Evolutionary conservation across 2,797 vertebrate genomes (phyloP).

Genomic region (Notoglanidium macrostoma): DNA sequence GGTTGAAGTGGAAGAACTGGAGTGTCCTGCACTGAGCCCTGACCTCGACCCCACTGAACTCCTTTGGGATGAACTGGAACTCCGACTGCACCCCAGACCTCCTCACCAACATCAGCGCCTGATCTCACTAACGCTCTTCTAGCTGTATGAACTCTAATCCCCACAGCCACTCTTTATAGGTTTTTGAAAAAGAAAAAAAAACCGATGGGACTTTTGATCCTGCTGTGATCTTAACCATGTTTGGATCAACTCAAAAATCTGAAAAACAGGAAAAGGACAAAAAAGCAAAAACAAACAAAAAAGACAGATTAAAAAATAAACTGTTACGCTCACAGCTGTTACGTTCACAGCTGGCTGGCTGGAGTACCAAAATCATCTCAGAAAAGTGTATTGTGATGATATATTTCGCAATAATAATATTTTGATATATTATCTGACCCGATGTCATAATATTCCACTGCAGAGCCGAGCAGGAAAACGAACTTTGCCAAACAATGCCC

Average conservation of each 20-base stretch:
- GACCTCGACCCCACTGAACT: neutral
- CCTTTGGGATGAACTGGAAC: neutral
- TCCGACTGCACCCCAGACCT: neutral
- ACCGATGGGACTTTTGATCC: neutral
- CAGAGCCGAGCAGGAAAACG: too few species aligned
- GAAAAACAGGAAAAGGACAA: neutral
- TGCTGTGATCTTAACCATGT: neutral
- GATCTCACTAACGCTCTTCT: neutral
- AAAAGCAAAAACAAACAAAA: neutral
- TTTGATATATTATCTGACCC: neutral
- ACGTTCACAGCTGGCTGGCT: too few species aligned
- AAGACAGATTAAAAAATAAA: neutral
- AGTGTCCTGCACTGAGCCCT: neutral
- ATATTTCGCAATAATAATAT: neutral
- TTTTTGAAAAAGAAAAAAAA: too few species aligned
- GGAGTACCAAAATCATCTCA: neutral
- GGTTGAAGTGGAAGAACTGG: neutral
- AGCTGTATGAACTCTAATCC: neutral
- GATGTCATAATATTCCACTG: neutral
- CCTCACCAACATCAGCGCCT: neutral
- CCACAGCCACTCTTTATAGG: too few species aligned
- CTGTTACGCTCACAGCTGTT: too few species aligned
- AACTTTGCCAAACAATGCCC: too few species aligned
- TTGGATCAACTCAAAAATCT: neutral
- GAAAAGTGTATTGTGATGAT: neutral